Conservation (phyloP, 2,113 vertebrate genomes). For the Delphinapterus leucas region DNA sequence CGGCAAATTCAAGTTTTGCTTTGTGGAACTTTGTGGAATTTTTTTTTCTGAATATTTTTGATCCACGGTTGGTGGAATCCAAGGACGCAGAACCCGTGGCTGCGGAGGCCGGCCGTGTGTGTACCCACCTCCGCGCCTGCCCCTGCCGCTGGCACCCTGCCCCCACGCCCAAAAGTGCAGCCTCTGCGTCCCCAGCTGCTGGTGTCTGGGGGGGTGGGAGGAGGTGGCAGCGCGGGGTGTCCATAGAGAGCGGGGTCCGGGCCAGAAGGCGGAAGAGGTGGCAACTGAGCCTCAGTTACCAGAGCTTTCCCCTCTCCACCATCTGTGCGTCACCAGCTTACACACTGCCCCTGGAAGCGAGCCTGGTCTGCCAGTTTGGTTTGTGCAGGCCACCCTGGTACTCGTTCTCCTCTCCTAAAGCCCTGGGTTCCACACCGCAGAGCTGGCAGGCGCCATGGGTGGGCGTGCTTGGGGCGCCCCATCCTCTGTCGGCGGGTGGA, state of each 20-base stretch:
- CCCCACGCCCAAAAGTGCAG: background rate
- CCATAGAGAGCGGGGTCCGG: background rate
- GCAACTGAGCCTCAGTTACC: too few relatives aligned
- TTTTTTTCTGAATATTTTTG: background rate
- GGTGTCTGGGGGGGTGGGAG: background rate
- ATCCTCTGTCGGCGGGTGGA: background rate
- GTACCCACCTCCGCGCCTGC: background rate
- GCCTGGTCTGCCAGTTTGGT: background rate
- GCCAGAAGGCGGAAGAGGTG: background rate
- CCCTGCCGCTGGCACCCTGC: background rate
- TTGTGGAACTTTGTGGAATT: background rate
- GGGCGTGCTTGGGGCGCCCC: too few relatives aligned
- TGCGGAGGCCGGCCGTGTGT: background rate
- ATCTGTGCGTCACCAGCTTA: background rate
- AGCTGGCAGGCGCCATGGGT: too few relatives aligned
- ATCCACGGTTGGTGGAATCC: background rate
- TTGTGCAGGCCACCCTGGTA: background rate
- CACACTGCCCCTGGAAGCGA: too few relatives aligned
- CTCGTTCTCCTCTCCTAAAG: too few relatives aligned
- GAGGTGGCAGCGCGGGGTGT: background rate
- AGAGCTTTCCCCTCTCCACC: background rate
- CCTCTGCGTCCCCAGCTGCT: background rate
- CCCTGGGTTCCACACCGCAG: too few relatives aligned
- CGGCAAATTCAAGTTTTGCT: background rate
- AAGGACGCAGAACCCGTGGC: background rate